phyloP scores from a whole-genome alignment of 2,888 invertebrate genomes.

The Platerodrilus igneus region DNA sequence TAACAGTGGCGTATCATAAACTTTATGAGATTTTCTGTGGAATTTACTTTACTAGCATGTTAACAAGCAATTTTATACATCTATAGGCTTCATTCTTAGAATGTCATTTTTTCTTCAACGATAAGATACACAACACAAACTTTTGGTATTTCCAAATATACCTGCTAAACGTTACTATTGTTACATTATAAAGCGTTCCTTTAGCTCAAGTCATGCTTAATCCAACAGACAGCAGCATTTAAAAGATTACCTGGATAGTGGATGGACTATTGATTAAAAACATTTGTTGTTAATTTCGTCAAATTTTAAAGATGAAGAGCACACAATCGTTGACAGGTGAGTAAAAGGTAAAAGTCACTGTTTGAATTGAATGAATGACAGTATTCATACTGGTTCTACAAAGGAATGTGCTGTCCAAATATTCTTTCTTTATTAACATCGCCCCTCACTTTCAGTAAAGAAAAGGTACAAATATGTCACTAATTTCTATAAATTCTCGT shows the following conservation, averaged over 20 bases:
- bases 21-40: too few species aligned
- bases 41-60: too few species aligned
- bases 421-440: too few species aligned
- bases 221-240: conserved; percentile 38
- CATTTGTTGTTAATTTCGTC: conserved; percentile 45
- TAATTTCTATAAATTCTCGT: too few species aligned
- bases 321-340: conserved; percentile 30
- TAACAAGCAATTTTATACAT: too few species aligned
- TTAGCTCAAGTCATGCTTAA: conserved; percentile 41
- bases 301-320: conserved; percentile 36
- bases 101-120: too few species aligned
- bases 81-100: too few species aligned
- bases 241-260: conserved; percentile 41
- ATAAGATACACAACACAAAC: too few species aligned
- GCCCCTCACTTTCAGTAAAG: too few species aligned
- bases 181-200: too few species aligned
- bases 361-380: conserved; percentile 21
- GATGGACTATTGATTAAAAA: conserved; percentile 44
- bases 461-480: too few species aligned
- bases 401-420: conserved; percentile 22
- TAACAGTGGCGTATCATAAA: conserved; percentile 22
- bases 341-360: conserved; percentile 39
- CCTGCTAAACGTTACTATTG: conserved; percentile 45
- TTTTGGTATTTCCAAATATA: conserved; percentile 41
- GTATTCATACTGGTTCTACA: conserved; percentile 19